These are phyloP conservation scores for Gandaritis pyraliata DNA, from an alignment of 2,888 invertebrate species.

Conservation along the genomic window DNA sequence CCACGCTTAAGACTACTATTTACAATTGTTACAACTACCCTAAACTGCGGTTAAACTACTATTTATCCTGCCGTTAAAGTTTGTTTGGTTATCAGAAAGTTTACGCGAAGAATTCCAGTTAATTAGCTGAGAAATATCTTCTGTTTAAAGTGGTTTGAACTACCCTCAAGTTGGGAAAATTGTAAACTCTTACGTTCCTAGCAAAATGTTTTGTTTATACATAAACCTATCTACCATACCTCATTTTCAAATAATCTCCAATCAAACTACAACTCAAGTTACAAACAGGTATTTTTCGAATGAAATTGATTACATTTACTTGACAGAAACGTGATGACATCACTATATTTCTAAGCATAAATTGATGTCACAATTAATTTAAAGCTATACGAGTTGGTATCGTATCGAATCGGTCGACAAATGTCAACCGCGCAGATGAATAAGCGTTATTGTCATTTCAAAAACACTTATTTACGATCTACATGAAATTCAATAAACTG, in stretches of 20 bases:
- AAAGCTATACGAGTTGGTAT: not conserved
- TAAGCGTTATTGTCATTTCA: no score
- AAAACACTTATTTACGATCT: not conserved
- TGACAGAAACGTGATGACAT: no score
- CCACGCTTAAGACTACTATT: conserved; percentile 32
- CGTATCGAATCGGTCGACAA: not conserved
- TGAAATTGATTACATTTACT: no score
- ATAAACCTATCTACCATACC: no score
- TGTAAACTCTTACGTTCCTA: conserved; percentile 23
- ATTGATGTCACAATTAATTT: no score
- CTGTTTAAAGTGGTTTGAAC: conserved; percentile 34
- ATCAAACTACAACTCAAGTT: no score
- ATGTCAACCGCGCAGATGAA: not conserved
- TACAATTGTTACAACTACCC: conserved; percentile 37
- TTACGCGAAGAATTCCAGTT: conserved; percentile 36
- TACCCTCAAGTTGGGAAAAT: conserved; percentile 24
- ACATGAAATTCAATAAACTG: not conserved
- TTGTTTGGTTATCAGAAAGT: conserved; percentile 39
- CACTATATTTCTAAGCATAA: no score
- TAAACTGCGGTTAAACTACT: conserved; percentile 30
- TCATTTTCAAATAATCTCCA: no score
- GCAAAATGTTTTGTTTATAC: conserved; percentile 20
- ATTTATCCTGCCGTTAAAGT: conserved; percentile 34
- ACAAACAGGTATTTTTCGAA: no score
- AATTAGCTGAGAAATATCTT: conserved; percentile 39